Percentiles rank a stretch among this genome's conserved stretches.
phyloP scores from a whole-genome alignment of 2,797 vertebrate species.

The Jordanella pulchra region DNA sequence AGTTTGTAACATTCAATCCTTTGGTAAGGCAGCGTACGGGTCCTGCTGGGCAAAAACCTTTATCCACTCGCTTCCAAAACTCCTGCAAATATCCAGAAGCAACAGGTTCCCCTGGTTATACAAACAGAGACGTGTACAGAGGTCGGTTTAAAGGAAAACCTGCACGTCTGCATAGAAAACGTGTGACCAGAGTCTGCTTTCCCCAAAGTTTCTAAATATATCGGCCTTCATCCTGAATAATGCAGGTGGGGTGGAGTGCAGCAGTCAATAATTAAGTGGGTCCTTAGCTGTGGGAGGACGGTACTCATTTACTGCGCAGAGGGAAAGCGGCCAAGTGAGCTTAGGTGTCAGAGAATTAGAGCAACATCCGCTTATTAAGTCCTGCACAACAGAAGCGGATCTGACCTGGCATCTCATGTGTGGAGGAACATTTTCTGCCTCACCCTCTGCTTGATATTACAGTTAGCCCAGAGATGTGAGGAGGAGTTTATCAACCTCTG shows the following conservation, averaged over 20 bases:
- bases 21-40: too few species aligned
- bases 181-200: constrained; percentile 55
- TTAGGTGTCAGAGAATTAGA: constrained; percentile 55
- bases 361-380: constrained; percentile 38
- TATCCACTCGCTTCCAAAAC: too few species aligned
- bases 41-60: too few species aligned
- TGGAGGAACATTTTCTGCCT: not conserved
- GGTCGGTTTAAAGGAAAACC: too few species aligned
- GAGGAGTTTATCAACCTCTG: too few species aligned
- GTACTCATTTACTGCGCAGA: constrained; percentile 69
- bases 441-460: not conserved
- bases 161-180: too few species aligned
- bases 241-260: constrained; percentile 74
- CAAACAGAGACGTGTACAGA: too few species aligned
- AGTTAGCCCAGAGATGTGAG: too few species aligned
- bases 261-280: constrained; percentile 86
- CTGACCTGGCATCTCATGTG: not conserved
- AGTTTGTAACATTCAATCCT: too few species aligned
- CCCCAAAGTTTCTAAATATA: constrained; percentile 82
- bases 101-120: too few species aligned
- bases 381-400: not conserved
- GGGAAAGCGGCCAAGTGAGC: constrained; percentile 61
- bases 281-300: constrained; percentile 78
- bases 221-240: constrained; percentile 79
- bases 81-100: too few species aligned